Evolutionary conservation across 2,113 vertebrate species (phyloP), one percentile per base, ranked within the genome.

Genomic region (Psettodes erumei): DNA sequence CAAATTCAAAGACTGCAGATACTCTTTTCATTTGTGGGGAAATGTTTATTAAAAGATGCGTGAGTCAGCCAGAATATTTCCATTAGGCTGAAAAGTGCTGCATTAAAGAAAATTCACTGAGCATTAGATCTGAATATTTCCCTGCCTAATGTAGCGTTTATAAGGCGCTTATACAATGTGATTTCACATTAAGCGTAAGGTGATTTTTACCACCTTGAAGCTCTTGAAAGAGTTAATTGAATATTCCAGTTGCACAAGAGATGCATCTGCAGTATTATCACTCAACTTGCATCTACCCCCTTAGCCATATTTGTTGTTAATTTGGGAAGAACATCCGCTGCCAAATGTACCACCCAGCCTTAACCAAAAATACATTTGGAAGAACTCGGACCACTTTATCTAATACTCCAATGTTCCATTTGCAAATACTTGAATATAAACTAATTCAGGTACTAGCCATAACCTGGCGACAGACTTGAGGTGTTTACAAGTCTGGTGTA

Each of bases 351-450:
- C 73, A 35, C 47, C 43, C 37, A 51, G 73, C 59, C 66, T 69
- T 91, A 89, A 91, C 84, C 32, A 85, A 87, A 93, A 93, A 87
- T 83, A 70, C 89, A 91, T 91, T 90, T 81, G 70, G 51, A 73
- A 51, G 80, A 64, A 66, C 77, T 82, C 63, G 13, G 75, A 50
- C 30, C 64, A 69, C 67, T 83, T 85, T 19, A 73, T 81, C 84
- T 68, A 74, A 71, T 55, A 42, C 75, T 65, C 35, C 65, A 76
- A 68, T 87, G 85, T 91, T 90, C 86, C 61, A 35, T 77, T 77
- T 64, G 50, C 58, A 78, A 51, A 75, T 71, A 66, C 70, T 78
- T 76, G 28, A 65, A 70, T 66, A 75, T 54, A 68, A 75, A 33
- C 51, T 35, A 76, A 77, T 74, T 84, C 37, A 63, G 58, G 68